These are phyloP conservation scores for Volucella inanis DNA, from an alignment of 2,888 invertebrate species.

Conservation along the genomic window DNA sequence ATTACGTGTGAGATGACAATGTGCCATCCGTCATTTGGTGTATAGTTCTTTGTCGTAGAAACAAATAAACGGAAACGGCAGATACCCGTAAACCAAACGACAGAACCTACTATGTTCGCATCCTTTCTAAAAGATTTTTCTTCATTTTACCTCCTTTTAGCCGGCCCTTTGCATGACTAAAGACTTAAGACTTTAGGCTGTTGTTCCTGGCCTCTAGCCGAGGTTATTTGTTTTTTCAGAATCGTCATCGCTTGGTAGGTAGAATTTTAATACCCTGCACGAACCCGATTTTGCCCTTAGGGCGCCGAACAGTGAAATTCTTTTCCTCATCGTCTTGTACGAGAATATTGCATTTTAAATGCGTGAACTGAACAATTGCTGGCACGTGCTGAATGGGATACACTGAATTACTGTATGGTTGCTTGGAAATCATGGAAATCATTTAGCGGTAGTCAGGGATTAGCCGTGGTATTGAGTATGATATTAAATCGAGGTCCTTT, in stretches of 20 bases:
- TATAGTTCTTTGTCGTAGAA: slow-evolving; percentile 53
- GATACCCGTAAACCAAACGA: slow-evolving; percentile 25
- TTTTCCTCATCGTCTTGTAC: background rate
- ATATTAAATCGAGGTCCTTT: slow-evolving; percentile 74
- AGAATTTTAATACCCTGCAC: slow-evolving; percentile 70
- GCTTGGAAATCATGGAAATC: slow-evolving; percentile 76
- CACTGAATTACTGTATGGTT: slow-evolving; percentile 75
- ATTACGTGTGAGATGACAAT: slow-evolving; percentile 63
- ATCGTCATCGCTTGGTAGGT: slow-evolving; percentile 51
- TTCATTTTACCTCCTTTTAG: background rate
- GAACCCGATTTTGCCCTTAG: slow-evolving; percentile 46
- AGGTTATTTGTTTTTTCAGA: slow-evolving; percentile 70
- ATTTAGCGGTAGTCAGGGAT: slow-evolving; percentile 77
- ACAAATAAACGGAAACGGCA: slow-evolving; percentile 70
- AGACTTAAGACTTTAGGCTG: slow-evolving; percentile 46
- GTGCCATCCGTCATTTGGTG: slow-evolving; percentile 61
- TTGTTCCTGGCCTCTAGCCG: slow-evolving; percentile 29
- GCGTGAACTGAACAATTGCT: slow-evolving; percentile 75
- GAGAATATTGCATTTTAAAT: slow-evolving; percentile 61
- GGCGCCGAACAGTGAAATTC: slow-evolving; percentile 47
- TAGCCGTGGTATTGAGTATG: slow-evolving; percentile 74
- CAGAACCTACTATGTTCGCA: slow-evolving; percentile 47
- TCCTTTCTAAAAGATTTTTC: slow-evolving; percentile 24
- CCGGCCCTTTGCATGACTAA: slow-evolving; percentile 18
- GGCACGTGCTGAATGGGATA: slow-evolving; percentile 76